Evolutionary conservation across 2,797 vertebrate species (phyloP).

Genomic region (Pipistrellus pipistrellus): DNA sequence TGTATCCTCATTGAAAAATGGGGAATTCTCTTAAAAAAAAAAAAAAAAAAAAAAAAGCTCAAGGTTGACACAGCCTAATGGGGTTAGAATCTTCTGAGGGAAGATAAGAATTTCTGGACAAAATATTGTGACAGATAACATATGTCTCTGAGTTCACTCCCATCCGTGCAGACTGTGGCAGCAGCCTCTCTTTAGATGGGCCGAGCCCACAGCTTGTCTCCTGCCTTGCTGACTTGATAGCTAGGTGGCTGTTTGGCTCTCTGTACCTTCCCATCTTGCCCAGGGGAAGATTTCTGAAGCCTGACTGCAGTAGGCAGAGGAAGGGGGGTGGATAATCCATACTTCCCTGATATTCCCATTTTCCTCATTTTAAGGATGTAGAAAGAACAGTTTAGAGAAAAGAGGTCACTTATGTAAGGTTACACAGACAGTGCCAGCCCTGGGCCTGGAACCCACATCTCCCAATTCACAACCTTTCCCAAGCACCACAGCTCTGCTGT

Average conservation of each 20-base stretch:
- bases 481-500: not conserved
- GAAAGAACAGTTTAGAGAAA: conserved; percentile 27
- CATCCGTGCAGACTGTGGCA: not conserved
- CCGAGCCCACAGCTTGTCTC: not conserved
- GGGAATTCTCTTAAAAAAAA: not conserved
- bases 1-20: conserved; percentile 14
- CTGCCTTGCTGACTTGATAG: not conserved
- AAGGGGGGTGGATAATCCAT: not conserved
- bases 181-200: not conserved
- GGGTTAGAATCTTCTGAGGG: not conserved
- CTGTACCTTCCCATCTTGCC: not conserved
- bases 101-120: conserved; percentile 14
- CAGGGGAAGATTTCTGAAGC: not conserved
- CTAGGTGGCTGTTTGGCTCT: not conserved
- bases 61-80: not conserved
- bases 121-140: not conserved
- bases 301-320: not conserved
- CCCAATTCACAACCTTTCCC: not conserved
- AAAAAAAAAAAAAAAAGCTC: not conserved
- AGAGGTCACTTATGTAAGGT: not conserved
- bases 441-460: not conserved
- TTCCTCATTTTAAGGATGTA: not conserved
- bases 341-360: conserved; percentile 6
- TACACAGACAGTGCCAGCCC: not conserved
- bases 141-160: not conserved